Evolutionary conservation across 2,113 vertebrate species (phyloP).

Genomic region (Oplegnathus fasciatus): DNA sequence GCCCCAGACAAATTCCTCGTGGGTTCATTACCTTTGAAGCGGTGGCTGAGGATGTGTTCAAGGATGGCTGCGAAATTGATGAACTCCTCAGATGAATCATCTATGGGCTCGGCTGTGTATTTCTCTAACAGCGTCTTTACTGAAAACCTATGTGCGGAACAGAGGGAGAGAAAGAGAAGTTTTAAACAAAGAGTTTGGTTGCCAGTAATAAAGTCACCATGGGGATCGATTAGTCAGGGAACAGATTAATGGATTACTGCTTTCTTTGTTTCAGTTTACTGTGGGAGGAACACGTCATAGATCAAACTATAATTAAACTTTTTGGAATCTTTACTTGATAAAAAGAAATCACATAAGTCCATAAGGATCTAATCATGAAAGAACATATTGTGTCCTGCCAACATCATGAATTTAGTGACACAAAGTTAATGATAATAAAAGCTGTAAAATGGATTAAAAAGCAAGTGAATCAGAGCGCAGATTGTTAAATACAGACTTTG

Average conservation of each 20-base stretch:
- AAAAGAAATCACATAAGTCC: neutral
- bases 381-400: neutral
- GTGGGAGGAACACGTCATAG: neutral
- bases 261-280: conserved; percentile 24
- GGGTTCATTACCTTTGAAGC: conserved; percentile 89
- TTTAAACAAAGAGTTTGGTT: conserved; percentile 10
- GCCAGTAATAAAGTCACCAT: neutral
- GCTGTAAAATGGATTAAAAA: neutral
- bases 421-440: conserved; percentile 12
- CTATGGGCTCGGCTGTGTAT: conserved; percentile 94
- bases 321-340: neutral
- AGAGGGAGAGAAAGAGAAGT: neutral
- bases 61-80: conserved; percentile 96
- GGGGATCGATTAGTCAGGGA: conserved; percentile 15
- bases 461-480: neutral
- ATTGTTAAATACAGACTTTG: neutral
- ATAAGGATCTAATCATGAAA: neutral
- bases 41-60: conserved; percentile 96
- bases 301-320: conserved; percentile 2
- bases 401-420: neutral
- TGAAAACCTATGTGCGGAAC: conserved; percentile 84
- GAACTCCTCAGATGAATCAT: conserved; percentile 97
- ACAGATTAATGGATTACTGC: neutral
- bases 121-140: conserved; percentile 96
- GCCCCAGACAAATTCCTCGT: neutral